A percentile compares a stretch with the other conserved stretches of the same genome.
These are phyloP conservation scores for Acanthosepion lycidas DNA, from an alignment of 2,888 invertebrate species.

Conservation along the genomic window DNA sequence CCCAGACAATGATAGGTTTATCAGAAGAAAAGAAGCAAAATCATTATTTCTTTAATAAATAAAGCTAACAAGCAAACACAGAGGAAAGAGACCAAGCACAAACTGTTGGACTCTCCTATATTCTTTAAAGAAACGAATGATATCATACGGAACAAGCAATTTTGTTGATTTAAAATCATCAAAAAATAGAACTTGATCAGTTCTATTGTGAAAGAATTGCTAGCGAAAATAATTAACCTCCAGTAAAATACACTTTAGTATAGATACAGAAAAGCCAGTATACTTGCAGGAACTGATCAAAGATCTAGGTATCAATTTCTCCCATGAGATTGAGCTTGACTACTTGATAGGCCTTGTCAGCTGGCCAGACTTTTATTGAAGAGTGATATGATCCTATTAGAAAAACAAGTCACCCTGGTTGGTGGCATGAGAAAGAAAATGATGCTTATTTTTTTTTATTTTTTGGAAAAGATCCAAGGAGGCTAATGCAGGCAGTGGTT, in stretches of 20 bases:
- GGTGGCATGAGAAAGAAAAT: not conserved
- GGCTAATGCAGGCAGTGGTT: not conserved
- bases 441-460: not conserved
- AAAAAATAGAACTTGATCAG: too few relatives aligned
- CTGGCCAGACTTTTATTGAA: constrained; percentile 14
- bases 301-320: constrained; percentile 1
- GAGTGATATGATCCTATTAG: not conserved
- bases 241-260: not conserved
- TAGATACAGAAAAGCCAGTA: not conserved
- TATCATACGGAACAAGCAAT: too few relatives aligned
- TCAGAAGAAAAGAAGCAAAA: not conserved
- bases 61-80: not conserved
- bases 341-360: constrained; percentile 13
- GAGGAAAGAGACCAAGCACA: too few relatives aligned
- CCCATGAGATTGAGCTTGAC: not conserved
- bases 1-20: constrained; percentile 20
- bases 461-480: not conserved
- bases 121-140: too few relatives aligned
- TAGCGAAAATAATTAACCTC: not conserved
- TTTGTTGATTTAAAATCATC: too few relatives aligned
- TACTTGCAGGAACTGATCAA: not conserved
- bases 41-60: not conserved
- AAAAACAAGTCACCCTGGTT: not conserved
- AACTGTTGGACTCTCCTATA: too few relatives aligned
- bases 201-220: not conserved